Conservation (phyloP, 2,797 vertebrate species). For the Sarcoramphus papa region DNA sequence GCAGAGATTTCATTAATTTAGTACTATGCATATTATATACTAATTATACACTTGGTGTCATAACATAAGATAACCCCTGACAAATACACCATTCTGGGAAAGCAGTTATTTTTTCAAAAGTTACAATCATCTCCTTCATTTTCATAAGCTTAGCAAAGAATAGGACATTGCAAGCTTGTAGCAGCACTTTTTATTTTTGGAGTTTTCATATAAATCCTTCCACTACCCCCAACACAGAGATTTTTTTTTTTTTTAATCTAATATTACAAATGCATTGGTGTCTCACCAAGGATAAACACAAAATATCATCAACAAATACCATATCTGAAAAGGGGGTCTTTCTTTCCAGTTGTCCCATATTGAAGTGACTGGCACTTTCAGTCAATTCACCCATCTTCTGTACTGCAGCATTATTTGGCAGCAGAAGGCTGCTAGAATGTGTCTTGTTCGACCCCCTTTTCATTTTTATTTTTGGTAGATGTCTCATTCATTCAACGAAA, state of each 20-base stretch:
- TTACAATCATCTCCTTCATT: background rate
- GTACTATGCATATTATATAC: background rate
- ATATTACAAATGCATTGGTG: background rate
- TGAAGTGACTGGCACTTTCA: background rate
- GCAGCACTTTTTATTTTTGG: background rate
- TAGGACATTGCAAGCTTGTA: background rate
- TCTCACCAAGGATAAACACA: background rate
- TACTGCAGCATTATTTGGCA: background rate
- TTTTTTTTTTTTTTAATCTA: background rate
- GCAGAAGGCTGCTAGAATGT: background rate
- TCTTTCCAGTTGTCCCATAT: background rate
- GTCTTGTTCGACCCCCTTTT: background rate
- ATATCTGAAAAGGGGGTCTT: background rate
- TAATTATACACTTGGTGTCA: background rate
- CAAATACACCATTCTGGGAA: background rate
- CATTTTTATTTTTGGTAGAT: background rate
- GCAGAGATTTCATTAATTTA: background rate
- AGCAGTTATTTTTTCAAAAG: background rate
- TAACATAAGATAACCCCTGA: background rate
- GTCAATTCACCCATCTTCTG: background rate
- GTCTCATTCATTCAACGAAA: background rate
- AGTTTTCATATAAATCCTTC: background rate
- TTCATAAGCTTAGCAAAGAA: background rate
- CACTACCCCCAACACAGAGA: accelerated
- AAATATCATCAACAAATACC: background rate